These are phyloP conservation scores for Cheilinus undulatus DNA, from an alignment of 2,113 vertebrate species.

Conservation along the genomic window DNA sequence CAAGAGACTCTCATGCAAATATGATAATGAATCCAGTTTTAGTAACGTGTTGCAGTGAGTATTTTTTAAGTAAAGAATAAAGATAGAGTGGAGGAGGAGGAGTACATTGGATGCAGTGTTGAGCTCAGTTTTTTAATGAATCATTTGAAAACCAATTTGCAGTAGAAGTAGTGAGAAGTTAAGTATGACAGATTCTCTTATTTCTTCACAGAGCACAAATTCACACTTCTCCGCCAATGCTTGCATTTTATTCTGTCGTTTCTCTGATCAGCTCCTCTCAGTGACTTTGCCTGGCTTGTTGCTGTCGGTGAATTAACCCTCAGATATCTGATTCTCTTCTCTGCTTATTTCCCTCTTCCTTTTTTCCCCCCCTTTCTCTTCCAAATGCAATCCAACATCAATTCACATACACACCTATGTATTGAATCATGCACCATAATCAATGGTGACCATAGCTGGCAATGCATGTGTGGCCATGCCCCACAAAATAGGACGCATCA, in stretches of 20 bases:
- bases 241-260: slow-evolving; percentile 79
- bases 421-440: slow-evolving; percentile 49
- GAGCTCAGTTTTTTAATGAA: neutral
- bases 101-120: neutral
- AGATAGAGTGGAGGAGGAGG: neutral
- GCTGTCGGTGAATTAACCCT: slow-evolving; percentile 90
- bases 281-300: slow-evolving; percentile 90
- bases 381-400: slow-evolving; percentile 31
- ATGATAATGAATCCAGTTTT: slow-evolving; percentile 23
- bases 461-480: slow-evolving; percentile 99
- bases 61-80: neutral
- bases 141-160: slow-evolving; percentile 1
- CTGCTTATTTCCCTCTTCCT: slow-evolving; percentile 80
- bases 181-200: slow-evolving; percentile 10
- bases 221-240: slow-evolving; percentile 77
- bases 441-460: slow-evolving; percentile 91
- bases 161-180: slow-evolving; percentile 1
- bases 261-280: slow-evolving; percentile 83
- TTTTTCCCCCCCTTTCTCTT: slow-evolving; percentile 76
- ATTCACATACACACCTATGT: slow-evolving; percentile 42
- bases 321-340: slow-evolving; percentile 92
- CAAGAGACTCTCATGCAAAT: slow-evolving; percentile 14
- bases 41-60: slow-evolving; percentile 4
- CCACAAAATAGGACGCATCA: slow-evolving; percentile 99
- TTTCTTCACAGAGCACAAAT: slow-evolving; percentile 34